phyloP scores from a whole-genome alignment of 2,113 vertebrate genomes.

The Cololabis saira region DNA sequence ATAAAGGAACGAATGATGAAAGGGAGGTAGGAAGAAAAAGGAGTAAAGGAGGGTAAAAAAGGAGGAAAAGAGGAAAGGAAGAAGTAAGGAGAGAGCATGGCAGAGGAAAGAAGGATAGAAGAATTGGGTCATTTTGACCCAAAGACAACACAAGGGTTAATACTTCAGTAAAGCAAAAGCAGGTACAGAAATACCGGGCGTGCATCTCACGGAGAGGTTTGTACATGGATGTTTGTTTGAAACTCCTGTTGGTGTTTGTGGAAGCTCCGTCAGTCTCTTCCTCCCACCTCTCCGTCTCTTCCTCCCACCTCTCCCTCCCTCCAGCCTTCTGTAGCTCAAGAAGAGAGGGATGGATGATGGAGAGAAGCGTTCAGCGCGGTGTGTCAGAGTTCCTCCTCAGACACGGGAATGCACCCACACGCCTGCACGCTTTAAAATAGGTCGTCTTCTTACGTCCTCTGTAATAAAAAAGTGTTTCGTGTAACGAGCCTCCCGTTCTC shows the following conservation, averaged over 20 bases:
- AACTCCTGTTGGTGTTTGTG: constrained; percentile 50
- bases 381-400: constrained; percentile 66
- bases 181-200: constrained; percentile 23
- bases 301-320: constrained; percentile 52
- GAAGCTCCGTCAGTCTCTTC: constrained; percentile 42
- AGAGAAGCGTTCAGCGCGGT: constrained; percentile 32
- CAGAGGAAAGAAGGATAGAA: no score
- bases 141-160: no score
- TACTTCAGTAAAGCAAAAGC: neutral
- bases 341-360: constrained; percentile 40
- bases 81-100: no score
- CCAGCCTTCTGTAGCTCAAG: constrained; percentile 57
- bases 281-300: constrained; percentile 56
- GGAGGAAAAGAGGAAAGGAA: no score
- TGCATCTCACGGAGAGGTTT: constrained; percentile 29
- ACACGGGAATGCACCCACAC: constrained; percentile 64
- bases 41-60: no score
- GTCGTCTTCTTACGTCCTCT: constrained; percentile 33
- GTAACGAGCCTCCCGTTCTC: constrained; percentile 13
- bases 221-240: constrained; percentile 50
- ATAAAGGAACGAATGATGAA: no score
- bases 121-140: no score
- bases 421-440: constrained; percentile 53
- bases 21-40: no score
- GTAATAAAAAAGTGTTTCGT: constrained; percentile 21